Percentiles rank a stretch among this genome's conserved stretches.
Evolutionary conservation across 2,113 vertebrate species (phyloP).

Genomic region (Boulengeromyrus knoepffleri): DNA sequence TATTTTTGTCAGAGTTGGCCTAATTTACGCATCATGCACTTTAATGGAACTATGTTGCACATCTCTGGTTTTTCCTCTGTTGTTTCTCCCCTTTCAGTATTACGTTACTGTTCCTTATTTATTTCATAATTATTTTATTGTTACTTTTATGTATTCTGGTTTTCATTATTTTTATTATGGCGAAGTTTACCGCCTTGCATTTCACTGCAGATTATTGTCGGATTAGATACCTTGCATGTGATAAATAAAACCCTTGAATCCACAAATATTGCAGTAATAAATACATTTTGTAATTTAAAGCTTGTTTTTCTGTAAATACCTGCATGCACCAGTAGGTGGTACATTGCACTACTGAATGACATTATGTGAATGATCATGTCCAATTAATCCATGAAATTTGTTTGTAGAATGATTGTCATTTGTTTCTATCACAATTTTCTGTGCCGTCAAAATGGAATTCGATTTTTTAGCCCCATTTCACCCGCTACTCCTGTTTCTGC

Average conservation of each 20-base stretch:
- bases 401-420: too few species aligned
- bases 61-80: neutral
- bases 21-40: neutral
- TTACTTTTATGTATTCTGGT: neutral
- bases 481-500: neutral
- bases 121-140: neutral
- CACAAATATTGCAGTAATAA: neutral
- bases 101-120: neutral
- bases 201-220: neutral
- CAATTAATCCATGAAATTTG: neutral
- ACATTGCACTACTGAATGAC: neutral
- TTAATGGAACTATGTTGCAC: neutral
- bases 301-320: neutral
- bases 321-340: neutral
- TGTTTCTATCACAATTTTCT: neutral
- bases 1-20: neutral
- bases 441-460: too few species aligned
- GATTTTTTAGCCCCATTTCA: too few species aligned
- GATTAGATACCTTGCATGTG: neutral
- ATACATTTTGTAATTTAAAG: neutral
- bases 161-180: neutral
- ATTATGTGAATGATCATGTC: neutral
- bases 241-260: neutral
- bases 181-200: neutral
- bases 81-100: neutral